Conservation (phyloP, 1,140 invertebrate genomes). For the Phortica variegata region DNA sequence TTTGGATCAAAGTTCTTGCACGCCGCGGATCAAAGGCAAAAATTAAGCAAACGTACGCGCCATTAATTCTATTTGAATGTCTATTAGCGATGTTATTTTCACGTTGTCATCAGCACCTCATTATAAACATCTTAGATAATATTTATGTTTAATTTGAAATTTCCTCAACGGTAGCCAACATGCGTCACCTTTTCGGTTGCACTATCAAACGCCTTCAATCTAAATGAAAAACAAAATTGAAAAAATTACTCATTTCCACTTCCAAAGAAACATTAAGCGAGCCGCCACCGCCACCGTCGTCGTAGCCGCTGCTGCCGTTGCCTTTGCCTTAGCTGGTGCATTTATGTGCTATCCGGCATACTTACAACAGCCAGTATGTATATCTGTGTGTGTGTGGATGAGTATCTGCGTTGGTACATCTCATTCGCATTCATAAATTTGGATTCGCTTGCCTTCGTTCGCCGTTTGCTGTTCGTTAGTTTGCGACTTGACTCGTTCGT, state of each 20-base stretch:
- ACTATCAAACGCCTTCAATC: constrained; percentile 45
- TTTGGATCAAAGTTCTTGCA: too few relatives aligned
- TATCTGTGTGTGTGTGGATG: background rate
- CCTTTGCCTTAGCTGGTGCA: constrained; percentile 1
- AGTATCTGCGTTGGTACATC: constrained; percentile 25
- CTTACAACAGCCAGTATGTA: background rate
- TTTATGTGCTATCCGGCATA: background rate
- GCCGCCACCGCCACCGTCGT: constrained; percentile 21
- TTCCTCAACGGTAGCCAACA: constrained; percentile 19
- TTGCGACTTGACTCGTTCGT: too few relatives aligned
- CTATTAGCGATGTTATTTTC: constrained; percentile 3
- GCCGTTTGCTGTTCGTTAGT: too few relatives aligned
- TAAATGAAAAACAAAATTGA: constrained; percentile 46
- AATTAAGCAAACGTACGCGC: too few relatives aligned
- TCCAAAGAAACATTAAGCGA: constrained; percentile 45
- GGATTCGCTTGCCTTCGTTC: constrained; percentile 32
- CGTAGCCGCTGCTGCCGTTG: constrained; percentile 18
- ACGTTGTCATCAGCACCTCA: constrained; percentile 28
- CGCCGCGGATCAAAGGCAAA: too few relatives aligned
- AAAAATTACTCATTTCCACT: constrained; percentile 55
- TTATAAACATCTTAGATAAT: constrained; percentile 13
- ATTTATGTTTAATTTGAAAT: constrained; percentile 21
- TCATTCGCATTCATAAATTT: constrained; percentile 56
- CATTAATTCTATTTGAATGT: too few relatives aligned
- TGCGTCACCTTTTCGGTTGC: constrained; percentile 19